Evolutionary conservation across 2,888 invertebrate species (phyloP).

Genomic region (Protula sp.): DNA sequence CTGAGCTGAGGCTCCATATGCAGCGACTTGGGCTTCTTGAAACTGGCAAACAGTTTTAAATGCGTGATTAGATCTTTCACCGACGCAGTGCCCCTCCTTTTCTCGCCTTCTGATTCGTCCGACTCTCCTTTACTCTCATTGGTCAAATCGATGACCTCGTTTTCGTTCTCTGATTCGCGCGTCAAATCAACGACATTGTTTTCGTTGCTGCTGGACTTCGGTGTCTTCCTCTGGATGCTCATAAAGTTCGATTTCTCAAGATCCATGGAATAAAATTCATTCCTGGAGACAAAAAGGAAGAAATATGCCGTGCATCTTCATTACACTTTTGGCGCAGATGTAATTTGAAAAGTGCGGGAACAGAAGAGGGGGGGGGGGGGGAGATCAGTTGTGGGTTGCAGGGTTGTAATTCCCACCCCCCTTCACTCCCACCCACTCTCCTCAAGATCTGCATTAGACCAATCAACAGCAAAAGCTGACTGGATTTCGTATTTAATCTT

Average conservation of each 20-base stretch:
- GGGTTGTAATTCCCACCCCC: too few species aligned
- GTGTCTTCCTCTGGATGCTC: too few species aligned
- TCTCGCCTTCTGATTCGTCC: constrained; percentile 22
- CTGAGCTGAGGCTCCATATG: constrained; percentile 71
- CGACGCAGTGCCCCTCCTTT: neutral
- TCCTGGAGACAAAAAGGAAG: neutral
- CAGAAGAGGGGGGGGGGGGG: too few species aligned
- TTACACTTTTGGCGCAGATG: too few species aligned
- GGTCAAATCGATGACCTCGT: constrained; percentile 7
- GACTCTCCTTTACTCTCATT: constrained; percentile 19
- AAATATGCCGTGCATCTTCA: neutral
- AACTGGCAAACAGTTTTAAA: constrained; percentile 70
- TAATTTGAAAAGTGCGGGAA: too few species aligned
- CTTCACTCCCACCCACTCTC: too few species aligned
- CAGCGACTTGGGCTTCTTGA: constrained; percentile 74
- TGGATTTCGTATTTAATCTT: too few species aligned
- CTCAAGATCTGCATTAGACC: too few species aligned
- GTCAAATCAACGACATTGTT: constrained; percentile 47
- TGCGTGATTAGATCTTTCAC: constrained; percentile 36
- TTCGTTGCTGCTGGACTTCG: constrained; percentile 50
- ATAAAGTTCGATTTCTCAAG: too few species aligned
- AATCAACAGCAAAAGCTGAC: too few species aligned
- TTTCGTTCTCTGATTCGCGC: constrained; percentile 12
- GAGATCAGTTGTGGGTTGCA: too few species aligned
- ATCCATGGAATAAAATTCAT: constrained; percentile 1